phyloP scores from a whole-genome alignment of 2,113 vertebrate species.

The Pelusios castaneus region DNA sequence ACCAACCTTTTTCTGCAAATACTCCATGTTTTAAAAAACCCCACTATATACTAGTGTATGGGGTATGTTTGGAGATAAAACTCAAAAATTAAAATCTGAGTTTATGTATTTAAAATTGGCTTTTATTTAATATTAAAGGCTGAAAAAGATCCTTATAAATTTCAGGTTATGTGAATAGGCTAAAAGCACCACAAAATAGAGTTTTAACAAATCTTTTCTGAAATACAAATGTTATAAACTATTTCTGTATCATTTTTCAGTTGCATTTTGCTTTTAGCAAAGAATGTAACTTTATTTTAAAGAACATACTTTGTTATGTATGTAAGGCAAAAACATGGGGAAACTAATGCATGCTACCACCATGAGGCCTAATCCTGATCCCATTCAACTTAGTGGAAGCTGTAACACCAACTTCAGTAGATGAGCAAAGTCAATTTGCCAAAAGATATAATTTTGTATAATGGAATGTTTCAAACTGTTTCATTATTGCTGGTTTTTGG shows the following conservation, averaged over 20 bases:
- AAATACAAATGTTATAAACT: background rate
- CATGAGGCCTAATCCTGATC: background rate
- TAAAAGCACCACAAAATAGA: background rate
- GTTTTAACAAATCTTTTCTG: background rate
- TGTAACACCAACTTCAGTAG: background rate
- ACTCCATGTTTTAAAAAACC: background rate
- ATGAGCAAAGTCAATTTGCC: background rate
- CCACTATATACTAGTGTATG: background rate
- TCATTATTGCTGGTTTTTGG: accelerated
- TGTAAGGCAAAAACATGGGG: background rate
- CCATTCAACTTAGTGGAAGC: background rate
- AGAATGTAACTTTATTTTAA: background rate
- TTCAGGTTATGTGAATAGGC: background rate
- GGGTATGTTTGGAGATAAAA: background rate
- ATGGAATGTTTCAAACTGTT: background rate
- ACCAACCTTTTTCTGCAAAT: background rate
- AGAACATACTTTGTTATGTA: background rate
- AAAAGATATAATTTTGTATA: background rate
- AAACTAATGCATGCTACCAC: accelerated
- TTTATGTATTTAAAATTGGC: constrained; percentile 26
- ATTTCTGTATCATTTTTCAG: background rate
- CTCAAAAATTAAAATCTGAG: too few relatives aligned
- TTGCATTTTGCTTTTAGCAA: background rate
- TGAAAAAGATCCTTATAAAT: background rate
- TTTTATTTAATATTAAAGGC: background rate